Evolutionary conservation across 2,797 vertebrate genomes (phyloP), one percentile per base, ranked within the genome.

Genomic region (Pangasius djambal): DNA sequence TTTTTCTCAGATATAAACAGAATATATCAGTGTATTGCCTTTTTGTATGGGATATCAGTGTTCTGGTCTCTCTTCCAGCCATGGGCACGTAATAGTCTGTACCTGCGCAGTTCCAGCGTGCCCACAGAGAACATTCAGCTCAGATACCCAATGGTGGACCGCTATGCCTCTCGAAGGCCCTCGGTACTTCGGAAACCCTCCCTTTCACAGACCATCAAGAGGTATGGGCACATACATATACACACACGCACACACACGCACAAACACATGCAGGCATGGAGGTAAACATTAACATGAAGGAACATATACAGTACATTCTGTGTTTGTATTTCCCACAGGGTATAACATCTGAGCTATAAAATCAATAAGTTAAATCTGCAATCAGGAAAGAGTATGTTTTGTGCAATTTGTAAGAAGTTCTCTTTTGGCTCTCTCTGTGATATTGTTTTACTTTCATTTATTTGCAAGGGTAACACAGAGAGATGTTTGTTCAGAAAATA

Each of bases 151-250:
- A 96, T 95, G 69, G 40, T 95, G 92, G 93, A 94, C 0, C 93
- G 94, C 88, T 94, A 94, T 88, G 93, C 93, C 93, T 94, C 93
- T n/a, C 94, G 97, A 92, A 96, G 97, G 91, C 96, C 96, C 0
- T 95, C 92, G n/a, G 92, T 96, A 59, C 97, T 98, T 89, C 96
- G 97, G 81, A 95, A 97, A 92, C 96, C 96, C 25, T 98, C 98
- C 55, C 97, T 99, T 94, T 98, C 97, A 31, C 97, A 98, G 94
- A 98, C 97, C 90, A 98, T 99, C 94, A 98, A 96, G 94, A 98
- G 98, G 98, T 99, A 91, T 88, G 89, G 87, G 52, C 6, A 77
- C 85, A 67, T 40, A 85, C n/a, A 44, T 10, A 34, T 1, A 86
- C 37, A 52, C 67, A 57, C 16, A 34, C 50, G 20, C 8, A 44